Base-by-base conservation (phyloP, 2,888 invertebrate species). In the Epiblema foenella region DNA sequence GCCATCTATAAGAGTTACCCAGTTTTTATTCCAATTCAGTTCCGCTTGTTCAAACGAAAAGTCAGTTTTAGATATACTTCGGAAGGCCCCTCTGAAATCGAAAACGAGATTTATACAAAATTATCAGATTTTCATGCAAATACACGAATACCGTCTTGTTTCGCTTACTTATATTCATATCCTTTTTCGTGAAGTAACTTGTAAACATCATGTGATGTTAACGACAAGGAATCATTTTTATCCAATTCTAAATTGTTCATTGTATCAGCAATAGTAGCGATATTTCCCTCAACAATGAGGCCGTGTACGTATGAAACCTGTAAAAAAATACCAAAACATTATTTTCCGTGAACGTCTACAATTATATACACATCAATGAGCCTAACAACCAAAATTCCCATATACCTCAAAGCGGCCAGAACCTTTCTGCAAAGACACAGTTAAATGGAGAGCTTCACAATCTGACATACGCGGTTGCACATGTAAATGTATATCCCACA, bases 401-500 rank as follows among this genome's bases (percentile, higher is more conserved):
- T 24, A 11, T 59, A 89, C 91, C 83, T 94, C 94, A 79, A 94
- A 94, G 46, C 85, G 82, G 3, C 94, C 94, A 33, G 89, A 90
- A 75, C 94, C 94, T 78, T 93, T 94, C 73, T 94, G 94, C 51
- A 95, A 86, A 90, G 93, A 93, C 0, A 95, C 84, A 9, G 87
- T 93, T 20, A 95, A 81, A 37, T 91, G 88, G 4, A 94, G 78
- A 4, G 77, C 82, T 62, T 93, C 94, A 56, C 94, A 93, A 67
- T 93, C 89, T 0, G 37, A 17, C 9, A 72, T 0, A 12, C 95
- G 92, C 69, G 97, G 86, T 66, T 95, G 94, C 0, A 96, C 52
- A 12, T 64, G 59, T 15, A 65, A 37, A 96, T 2, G 96, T 96
- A 76, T 96, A 91, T 73, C 95, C 90, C 72, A 97, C n/a, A 71